A percentile compares a stretch with the other conserved stretches of the same genome.
Evolutionary conservation across 30 jellyfish, hydroid and myxozoan genomes (phyloP).

Genomic region (Chironex yamaguchii): DNA sequence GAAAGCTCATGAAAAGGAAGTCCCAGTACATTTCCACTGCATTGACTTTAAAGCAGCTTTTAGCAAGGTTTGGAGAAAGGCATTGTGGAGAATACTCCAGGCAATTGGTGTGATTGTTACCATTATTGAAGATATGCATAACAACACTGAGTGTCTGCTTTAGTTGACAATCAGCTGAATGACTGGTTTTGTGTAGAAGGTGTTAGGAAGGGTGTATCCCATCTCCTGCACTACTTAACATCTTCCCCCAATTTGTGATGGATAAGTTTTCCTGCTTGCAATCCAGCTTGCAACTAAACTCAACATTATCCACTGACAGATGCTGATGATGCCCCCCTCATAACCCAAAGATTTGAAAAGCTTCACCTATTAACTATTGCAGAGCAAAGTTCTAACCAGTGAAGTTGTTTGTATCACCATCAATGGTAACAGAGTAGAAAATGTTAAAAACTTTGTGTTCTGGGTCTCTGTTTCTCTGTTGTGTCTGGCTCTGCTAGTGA

Average conservation of each 20-base stretch:
- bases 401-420: neutral
- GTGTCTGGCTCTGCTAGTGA: constrained; percentile 18
- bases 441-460: constrained; percentile 52
- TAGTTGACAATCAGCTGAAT: constrained; percentile 40
- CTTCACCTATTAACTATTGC: constrained; percentile 8
- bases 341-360: constrained; percentile 16
- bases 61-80: constrained; percentile 56
- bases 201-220: constrained; percentile 43
- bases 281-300: neutral
- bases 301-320: constrained; percentile 1
- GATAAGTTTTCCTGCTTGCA: constrained; percentile 8
- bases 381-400: constrained; percentile 46
- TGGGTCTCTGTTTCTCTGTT: too few species aligned
- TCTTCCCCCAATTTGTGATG: constrained; percentile 63
- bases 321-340: constrained; percentile 62
- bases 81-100: constrained; percentile 28
- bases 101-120: constrained; percentile 35
- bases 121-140: constrained; percentile 13
- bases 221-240: constrained; percentile 36
- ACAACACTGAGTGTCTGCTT: constrained; percentile 48
- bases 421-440: constrained; percentile 29
- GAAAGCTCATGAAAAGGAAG: constrained; percentile 37
- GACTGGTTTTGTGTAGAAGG: constrained; percentile 30
- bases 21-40: constrained; percentile 48
- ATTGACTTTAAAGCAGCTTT: constrained; percentile 61